A percentile compares a stretch with the other conserved stretches of the same genome.
Evolutionary conservation across 2,888 invertebrate species (phyloP).

Genomic region (Drosophila kanekoi): DNA sequence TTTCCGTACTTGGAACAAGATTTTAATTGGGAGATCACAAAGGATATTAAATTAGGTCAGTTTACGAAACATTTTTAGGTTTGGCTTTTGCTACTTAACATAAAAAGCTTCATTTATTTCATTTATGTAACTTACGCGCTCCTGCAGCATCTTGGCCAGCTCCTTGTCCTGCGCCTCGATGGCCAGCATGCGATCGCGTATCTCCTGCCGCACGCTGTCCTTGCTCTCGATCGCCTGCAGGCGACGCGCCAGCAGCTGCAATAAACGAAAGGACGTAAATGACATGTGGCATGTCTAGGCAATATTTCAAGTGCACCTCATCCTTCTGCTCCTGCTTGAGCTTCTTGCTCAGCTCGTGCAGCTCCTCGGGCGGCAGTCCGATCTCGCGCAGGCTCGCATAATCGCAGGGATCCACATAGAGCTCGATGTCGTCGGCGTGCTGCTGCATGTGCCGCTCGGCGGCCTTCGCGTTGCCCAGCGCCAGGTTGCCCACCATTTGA

Average conservation of each 20-base stretch:
- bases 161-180: slow-evolving; percentile 93
- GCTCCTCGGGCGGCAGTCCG: slow-evolving; percentile 86
- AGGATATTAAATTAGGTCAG: background rate
- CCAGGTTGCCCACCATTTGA: slow-evolving; percentile 80
- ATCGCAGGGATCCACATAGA: slow-evolving; percentile 83
- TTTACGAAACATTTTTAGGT: background rate
- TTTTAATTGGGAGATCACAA: background rate
- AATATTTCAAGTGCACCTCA: slow-evolving; percentile 86
- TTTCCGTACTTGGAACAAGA: slow-evolving; percentile 32
- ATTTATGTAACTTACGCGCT: slow-evolving; percentile 84
- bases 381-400: slow-evolving; percentile 84
- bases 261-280: background rate
- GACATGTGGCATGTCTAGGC: background rate
- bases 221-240: slow-evolving; percentile 91
- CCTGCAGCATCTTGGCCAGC: slow-evolving; percentile 91
- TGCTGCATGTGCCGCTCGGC: slow-evolving; percentile 76
- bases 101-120: background rate
- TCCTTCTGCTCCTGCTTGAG: slow-evolving; percentile 90
- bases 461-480: slow-evolving; percentile 48
- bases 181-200: slow-evolving; percentile 88
- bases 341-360: slow-evolving; percentile 87
- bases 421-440: slow-evolving; percentile 82
- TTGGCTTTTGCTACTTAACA: background rate
- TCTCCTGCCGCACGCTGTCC: slow-evolving; percentile 86
- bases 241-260: slow-evolving; percentile 89